A percentile compares a stretch with the other conserved stretches of the same genome.
Evolutionary conservation across 2,797 vertebrate genomes (phyloP).

Genomic region (Enteromius unitaeniatus): DNA sequence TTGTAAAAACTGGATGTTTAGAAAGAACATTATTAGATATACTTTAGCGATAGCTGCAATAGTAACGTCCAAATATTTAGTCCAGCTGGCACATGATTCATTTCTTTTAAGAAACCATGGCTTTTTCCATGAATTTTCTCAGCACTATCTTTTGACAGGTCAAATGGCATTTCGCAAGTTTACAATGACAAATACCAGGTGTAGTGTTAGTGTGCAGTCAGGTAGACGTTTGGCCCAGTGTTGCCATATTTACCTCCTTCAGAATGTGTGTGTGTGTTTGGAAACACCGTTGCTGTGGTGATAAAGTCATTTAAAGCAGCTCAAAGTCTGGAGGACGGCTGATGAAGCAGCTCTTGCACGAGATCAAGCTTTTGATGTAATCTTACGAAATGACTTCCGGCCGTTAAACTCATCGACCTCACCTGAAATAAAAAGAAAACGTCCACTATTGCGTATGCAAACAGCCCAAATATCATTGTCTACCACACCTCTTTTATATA

Average conservation of each 20-base stretch:
- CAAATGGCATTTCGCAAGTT: conserved; percentile 3
- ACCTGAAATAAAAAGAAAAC: background rate
- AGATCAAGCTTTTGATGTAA: conserved; percentile 11
- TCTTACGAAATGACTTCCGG: conserved; percentile 11
- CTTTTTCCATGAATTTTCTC: conserved; percentile 18
- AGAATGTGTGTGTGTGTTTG: conserved; percentile 56
- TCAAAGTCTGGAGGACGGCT: conserved; percentile 63
- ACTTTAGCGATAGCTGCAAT: background rate
- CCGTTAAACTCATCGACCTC: background rate
- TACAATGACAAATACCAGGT: conserved; percentile 9
- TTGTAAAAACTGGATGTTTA: background rate
- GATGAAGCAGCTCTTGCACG: background rate
- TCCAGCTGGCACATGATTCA: background rate
- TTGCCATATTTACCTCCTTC: conserved; percentile 66
- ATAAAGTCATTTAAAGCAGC: conserved; percentile 64
- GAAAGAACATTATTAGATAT: background rate
- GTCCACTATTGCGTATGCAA: background rate
- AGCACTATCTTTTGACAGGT: background rate
- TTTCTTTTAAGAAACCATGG: background rate
- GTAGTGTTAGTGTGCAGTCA: conserved; percentile 51
- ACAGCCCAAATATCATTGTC: background rate
- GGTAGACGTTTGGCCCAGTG: conserved; percentile 54
- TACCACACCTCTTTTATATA: background rate
- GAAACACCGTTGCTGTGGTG: conserved; percentile 61
- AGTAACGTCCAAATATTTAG: background rate